A percentile compares a stretch with the other conserved stretches of the same genome.
These are phyloP conservation scores for Congeria kusceri DNA, from an alignment of 2,888 invertebrate genomes.

Conservation along the genomic window DNA sequence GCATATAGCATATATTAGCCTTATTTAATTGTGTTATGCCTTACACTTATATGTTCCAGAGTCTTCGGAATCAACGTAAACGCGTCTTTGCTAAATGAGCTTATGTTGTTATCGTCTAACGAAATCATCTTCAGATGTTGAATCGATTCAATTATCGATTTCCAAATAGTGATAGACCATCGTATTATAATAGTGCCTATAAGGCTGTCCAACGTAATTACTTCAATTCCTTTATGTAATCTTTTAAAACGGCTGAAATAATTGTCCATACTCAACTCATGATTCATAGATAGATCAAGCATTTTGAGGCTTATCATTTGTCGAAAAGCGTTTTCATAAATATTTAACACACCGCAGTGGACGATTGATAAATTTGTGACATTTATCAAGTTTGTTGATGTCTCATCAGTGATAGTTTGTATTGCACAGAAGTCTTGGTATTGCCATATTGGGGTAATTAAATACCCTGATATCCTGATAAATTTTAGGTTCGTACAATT, in stretches of 20 bases:
- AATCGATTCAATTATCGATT: slow-evolving; percentile 5
- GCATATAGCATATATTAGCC: slow-evolving; percentile 28
- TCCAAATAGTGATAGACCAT: not conserved
- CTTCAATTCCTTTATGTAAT: slow-evolving; percentile 1
- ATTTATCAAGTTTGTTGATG: slow-evolving; percentile 3
- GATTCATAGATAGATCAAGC: slow-evolving; percentile 39
- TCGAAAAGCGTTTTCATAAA: slow-evolving; percentile 20
- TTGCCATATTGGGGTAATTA: slow-evolving; percentile 9
- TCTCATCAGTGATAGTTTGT: not conserved
- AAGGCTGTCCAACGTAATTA: slow-evolving; percentile 5
- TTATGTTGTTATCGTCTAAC: slow-evolving; percentile 30
- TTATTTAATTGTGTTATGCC: slow-evolving; percentile 25
- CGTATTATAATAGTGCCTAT: not conserved
- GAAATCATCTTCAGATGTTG: slow-evolving; percentile 25
- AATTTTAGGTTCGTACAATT: slow-evolving; percentile 21
- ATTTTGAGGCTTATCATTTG: slow-evolving; percentile 9
- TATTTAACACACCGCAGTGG: slow-evolving; percentile 20
- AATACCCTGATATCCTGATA: slow-evolving; percentile 22
- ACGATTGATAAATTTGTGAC: slow-evolving; percentile 18
- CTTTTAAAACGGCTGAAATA: slow-evolving; percentile 10
- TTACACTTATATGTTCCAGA: slow-evolving; percentile 8
- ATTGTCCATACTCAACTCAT: no score
- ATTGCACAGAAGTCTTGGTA: slow-evolving; percentile 13
- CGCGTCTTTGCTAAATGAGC: not conserved
- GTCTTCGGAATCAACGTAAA: slow-evolving; percentile 15